Evolutionary conservation across 2,797 vertebrate genomes (phyloP), one percentile per base, ranked within the genome.

Genomic region (Etheostoma nigrum): DNA sequence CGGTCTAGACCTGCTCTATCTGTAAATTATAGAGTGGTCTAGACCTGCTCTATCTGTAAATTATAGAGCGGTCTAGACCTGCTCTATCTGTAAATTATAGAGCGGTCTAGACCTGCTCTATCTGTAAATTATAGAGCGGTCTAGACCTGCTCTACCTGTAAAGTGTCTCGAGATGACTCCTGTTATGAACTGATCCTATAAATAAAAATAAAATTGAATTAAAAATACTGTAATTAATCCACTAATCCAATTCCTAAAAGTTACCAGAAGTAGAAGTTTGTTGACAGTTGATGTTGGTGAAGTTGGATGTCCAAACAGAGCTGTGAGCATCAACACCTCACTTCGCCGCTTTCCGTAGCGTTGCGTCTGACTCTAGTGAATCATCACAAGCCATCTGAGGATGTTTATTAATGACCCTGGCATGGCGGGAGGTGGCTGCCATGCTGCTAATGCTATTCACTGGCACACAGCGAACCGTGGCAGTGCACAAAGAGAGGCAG

Each of bases 381-480:
- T 87, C 86, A 89, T 91, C 81, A 89, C 44, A 75, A 76, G 88
- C 88, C 94, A 95, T 94, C 93, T 95, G 94, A 95, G 78, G 87
- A 95, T 95, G 95, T 95, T 94, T 95, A 95, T 95, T 94, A 92
- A 95, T 94, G 93, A 94, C 86, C 84, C 74, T 88, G 89, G 87
- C 88, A 74, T 87, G 79, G 72, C 54, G 70, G 76, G 74, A 65
- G 77, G 67, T 72, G 79, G 83, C 84, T 76, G 86, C 89, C 85
- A 87, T 83, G 89, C 68, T 83, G 88, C 63, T 92, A 91, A 92
- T 92, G 86, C 86, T 76, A 92, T 92, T 90, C 91, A 64, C 79
- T 88, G 86, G 91, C 90, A 88, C 88, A 78, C 86, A 51, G 69
- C 15, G 57, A 57, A 63, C 62, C 51, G 63, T 91, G 89, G 90